Evolutionary conservation across 2,888 invertebrate genomes (phyloP).

Genomic region (Monochamus alternatus): DNA sequence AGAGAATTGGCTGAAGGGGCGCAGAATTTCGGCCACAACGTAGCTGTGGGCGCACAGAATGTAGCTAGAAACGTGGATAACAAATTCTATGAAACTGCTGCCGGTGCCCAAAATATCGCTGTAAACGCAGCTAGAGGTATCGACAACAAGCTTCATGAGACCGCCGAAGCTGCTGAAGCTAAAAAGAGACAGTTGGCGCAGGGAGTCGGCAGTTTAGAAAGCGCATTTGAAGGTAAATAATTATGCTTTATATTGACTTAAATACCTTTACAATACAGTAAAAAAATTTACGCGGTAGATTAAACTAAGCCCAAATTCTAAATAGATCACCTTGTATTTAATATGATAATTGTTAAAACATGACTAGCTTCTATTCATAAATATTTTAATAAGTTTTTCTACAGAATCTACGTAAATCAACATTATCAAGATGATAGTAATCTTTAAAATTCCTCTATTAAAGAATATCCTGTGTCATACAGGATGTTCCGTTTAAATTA

Average conservation of each 20-base stretch:
- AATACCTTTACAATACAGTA: background rate
- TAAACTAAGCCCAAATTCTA: too few species aligned
- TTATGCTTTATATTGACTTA: background rate
- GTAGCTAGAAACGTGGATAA: conserved; percentile 42
- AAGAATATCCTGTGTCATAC: too few species aligned
- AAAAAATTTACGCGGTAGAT: too few species aligned
- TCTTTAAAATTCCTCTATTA: too few species aligned
- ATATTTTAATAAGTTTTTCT: too few species aligned
- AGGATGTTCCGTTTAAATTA: too few species aligned
- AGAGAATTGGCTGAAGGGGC: conserved; percentile 7
- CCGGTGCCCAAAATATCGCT: conserved; percentile 42
- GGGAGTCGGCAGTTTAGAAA: conserved; percentile 41
- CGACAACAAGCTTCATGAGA: conserved; percentile 47
- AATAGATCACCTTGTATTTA: too few species aligned
- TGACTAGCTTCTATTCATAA: too few species aligned
- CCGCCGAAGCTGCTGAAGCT: conserved; percentile 50
- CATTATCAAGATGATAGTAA: too few species aligned
- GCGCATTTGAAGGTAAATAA: conserved; percentile 31
- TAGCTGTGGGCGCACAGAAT: conserved; percentile 14
- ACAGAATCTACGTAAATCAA: too few species aligned
- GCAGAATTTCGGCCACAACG: conserved; percentile 18
- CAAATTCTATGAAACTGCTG: conserved; percentile 42
- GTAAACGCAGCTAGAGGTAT: conserved; percentile 38
- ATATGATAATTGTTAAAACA: too few species aligned
- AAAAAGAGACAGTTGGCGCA: conserved; percentile 41